Base-by-base conservation (phyloP, 2,797 vertebrate genomes). In the Platyrinchus mystaceus region DNA sequence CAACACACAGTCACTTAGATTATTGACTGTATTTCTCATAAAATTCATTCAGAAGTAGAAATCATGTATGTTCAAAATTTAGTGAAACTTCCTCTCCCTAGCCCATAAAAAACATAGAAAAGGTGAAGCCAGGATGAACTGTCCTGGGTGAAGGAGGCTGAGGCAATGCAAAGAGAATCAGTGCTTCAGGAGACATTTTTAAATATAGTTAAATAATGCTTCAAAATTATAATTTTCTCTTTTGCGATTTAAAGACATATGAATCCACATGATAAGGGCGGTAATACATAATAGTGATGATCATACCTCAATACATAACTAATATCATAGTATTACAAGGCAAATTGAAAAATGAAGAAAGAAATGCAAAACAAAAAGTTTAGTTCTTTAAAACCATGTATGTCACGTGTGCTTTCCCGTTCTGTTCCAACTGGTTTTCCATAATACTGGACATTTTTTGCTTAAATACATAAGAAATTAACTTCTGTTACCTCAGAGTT, bases 91-190 rank as follows among this genome's bases (percentile, higher is more conserved):
- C 74, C 91, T 95, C 75, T 41, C 39, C 58, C 41, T 44, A 92
- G 23, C 60, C 82, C 74, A 64, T 39, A 70, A 87, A 97, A 91
- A 52, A 71, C 27, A 59, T 18, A 96, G 76, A 93, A 97, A 88
- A 95, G 62, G 76, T 87, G 78, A 96, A 95, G 73, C 69, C 82
- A 95, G 88, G 87, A 87, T 76, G 68, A 95, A 95, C 80, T 87
- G 34, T 91, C 67, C 49, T 60, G 85, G 77, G 88, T 44, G 55
- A 68, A 67, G 53, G 60, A 96, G 41, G 50, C 52, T 95, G 95
- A 80, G n/a, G 41, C 78, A 95, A 76, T 53, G 14, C 14, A 56
- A 82, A 37, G 37, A 55, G 43, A 93, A 91, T 79, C 47, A 82
- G 10, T 93, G 39, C 58, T 94, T 95, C 89, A 89, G 71, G 76